Evolutionary conservation across 2,888 invertebrate genomes (phyloP).

Genomic region (Sphaerophoria taeniata): DNA sequence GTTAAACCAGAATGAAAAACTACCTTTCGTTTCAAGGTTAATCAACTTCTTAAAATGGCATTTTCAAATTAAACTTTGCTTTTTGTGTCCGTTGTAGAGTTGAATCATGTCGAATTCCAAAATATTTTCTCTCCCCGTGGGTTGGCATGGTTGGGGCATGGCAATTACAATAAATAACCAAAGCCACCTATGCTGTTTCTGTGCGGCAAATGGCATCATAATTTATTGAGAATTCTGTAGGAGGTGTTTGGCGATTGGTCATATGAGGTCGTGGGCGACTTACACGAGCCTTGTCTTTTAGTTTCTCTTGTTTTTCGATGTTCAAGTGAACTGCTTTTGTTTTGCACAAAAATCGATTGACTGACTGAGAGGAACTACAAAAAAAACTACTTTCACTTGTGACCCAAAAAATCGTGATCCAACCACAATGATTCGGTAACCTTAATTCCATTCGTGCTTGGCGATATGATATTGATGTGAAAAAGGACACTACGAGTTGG

Average conservation of each 20-base stretch:
- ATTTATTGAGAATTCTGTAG: constrained; percentile 60
- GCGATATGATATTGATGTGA: background rate
- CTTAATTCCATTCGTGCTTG: constrained; percentile 43
- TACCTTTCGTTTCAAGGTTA: constrained; percentile 66
- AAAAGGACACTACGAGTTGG: constrained; percentile 56
- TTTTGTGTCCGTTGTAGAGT: background rate
- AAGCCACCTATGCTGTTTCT: constrained; percentile 9
- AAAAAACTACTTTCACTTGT: constrained; percentile 66
- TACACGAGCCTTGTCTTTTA: constrained; percentile 9
- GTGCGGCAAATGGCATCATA: constrained; percentile 37
- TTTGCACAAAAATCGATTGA: background rate
- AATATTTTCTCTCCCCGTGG: constrained; percentile 4
- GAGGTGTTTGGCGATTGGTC: constrained; percentile 55
- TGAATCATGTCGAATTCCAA: constrained; percentile 26
- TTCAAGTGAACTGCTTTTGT: constrained; percentile 6
- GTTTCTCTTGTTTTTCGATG: background rate
- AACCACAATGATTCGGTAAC: constrained; percentile 51
- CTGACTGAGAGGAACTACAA: background rate
- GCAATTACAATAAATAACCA: constrained; percentile 27
- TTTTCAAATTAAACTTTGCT: constrained; percentile 22
- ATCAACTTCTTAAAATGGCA: constrained; percentile 50
- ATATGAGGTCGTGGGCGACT: constrained; percentile 57
- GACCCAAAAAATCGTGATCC: constrained; percentile 61
- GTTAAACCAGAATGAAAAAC: constrained; percentile 63
- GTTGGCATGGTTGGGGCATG: constrained; percentile 27